Evolutionary conservation across 1,140 invertebrate genomes (phyloP).

Genomic region (Pseudachorutes palmiensis): DNA sequence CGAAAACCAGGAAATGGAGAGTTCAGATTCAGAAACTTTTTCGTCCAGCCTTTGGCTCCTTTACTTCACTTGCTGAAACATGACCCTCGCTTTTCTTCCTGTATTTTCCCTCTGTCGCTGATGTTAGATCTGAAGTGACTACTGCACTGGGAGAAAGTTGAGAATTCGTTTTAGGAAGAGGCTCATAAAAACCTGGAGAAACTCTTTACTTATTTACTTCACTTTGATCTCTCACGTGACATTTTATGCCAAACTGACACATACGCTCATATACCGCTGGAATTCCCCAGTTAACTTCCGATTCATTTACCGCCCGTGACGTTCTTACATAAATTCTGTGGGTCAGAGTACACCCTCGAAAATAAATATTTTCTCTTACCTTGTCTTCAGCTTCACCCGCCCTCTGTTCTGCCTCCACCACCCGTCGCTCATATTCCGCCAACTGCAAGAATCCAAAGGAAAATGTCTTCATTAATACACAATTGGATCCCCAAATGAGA

Average conservation of each 20-base stretch:
- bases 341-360: too few relatives aligned
- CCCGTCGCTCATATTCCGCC: conserved; percentile 79
- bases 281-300: too few relatives aligned
- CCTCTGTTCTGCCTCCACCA: conserved; percentile 77
- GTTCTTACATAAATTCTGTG: too few relatives aligned
- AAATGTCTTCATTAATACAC: conserved; percentile 28
- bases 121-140: background rate
- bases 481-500: background rate
- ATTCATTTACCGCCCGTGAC: too few relatives aligned
- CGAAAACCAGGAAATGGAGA: too few relatives aligned
- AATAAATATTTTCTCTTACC: conserved; percentile 52
- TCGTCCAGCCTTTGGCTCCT: too few relatives aligned
- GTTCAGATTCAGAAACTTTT: too few relatives aligned
- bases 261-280: too few relatives aligned
- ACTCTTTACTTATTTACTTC: background rate
- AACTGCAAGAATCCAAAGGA: conserved; percentile 71
- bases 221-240: background rate
- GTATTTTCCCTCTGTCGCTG: background rate
- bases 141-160: too few relatives aligned
- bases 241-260: background rate
- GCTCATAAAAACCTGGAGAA: background rate
- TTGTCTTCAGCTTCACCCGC: conserved; percentile 86
- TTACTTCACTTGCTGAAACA: background rate
- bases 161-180: too few relatives aligned
- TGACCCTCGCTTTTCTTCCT: background rate